These are phyloP conservation scores for Cathartes aura DNA, from an alignment of 2,113 vertebrate species.

Conservation along the genomic window DNA sequence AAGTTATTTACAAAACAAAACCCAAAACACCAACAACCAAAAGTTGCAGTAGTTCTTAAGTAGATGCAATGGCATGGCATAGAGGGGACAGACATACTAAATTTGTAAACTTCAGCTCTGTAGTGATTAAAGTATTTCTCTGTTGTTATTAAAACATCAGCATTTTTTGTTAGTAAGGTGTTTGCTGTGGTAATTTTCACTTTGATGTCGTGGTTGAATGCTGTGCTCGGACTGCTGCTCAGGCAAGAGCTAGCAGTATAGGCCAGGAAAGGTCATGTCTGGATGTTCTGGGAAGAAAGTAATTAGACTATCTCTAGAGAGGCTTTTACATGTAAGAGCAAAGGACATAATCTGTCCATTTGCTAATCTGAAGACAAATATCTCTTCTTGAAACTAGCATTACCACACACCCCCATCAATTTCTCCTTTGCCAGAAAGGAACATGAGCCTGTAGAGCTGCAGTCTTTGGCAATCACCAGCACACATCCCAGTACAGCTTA, in stretches of 20 bases:
- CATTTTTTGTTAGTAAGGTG: background rate
- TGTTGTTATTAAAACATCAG: background rate
- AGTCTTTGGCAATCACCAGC: background rate
- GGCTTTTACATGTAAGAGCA: background rate
- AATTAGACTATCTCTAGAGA: background rate
- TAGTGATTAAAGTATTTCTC: background rate
- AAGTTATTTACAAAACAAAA: background rate
- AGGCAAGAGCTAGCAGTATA: background rate
- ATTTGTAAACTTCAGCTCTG: background rate
- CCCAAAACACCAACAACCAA: background rate
- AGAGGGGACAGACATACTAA: background rate
- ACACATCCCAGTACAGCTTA: accelerated
- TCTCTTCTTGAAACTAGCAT: background rate
- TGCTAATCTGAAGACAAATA: accelerated
- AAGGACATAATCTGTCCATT: background rate
- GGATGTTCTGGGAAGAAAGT: background rate
- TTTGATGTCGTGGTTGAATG: background rate
- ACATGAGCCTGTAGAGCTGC: background rate
- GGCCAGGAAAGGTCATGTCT: background rate
- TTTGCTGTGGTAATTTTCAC: background rate
- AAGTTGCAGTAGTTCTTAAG: background rate
- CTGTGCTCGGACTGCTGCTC: background rate
- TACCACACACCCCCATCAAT: background rate
- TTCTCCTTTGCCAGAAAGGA: background rate
- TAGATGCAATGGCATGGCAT: background rate